These are phyloP conservation scores for Protophormia terraenovae DNA, from an alignment of 2,888 invertebrate species.

Conservation along the genomic window DNA sequence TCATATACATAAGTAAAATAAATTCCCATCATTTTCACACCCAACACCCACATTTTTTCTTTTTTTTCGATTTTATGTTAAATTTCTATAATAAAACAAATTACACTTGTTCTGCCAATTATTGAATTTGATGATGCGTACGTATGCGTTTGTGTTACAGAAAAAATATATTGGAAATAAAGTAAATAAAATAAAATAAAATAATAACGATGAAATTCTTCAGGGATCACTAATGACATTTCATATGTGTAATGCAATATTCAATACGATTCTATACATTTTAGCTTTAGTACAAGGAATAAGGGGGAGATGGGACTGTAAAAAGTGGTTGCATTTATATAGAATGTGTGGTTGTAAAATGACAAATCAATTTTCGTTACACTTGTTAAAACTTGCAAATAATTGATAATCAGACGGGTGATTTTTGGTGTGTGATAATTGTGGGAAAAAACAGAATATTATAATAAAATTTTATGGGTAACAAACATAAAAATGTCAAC, in stretches of 20 bases:
- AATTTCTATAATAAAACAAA: conserved; percentile 51
- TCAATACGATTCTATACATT: not conserved
- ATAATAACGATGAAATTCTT: conserved; percentile 43
- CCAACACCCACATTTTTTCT: not conserved
- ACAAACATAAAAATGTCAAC: conserved; percentile 18
- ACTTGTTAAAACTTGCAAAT: conserved; percentile 53
- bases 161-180: not conserved
- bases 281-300: not conserved
- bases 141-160: conserved; percentile 29
- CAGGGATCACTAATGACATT: conserved; percentile 56
- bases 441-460: not conserved
- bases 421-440: conserved; percentile 31
- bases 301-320: not conserved
- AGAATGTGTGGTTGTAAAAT: conserved; percentile 36
- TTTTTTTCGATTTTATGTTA: not conserved
- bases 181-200: not conserved
- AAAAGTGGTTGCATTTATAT: conserved; percentile 25
- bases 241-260: conserved; percentile 19
- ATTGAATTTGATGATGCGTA: conserved; percentile 67
- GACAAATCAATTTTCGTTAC: conserved; percentile 43
- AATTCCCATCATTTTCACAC: not conserved
- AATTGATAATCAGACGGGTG: conserved; percentile 39
- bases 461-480: conserved; percentile 8
- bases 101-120: conserved; percentile 69
- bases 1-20: too few species aligned